Conservation (phyloP, 2,888 invertebrate genomes). For the Schizaphis graminum region DNA sequence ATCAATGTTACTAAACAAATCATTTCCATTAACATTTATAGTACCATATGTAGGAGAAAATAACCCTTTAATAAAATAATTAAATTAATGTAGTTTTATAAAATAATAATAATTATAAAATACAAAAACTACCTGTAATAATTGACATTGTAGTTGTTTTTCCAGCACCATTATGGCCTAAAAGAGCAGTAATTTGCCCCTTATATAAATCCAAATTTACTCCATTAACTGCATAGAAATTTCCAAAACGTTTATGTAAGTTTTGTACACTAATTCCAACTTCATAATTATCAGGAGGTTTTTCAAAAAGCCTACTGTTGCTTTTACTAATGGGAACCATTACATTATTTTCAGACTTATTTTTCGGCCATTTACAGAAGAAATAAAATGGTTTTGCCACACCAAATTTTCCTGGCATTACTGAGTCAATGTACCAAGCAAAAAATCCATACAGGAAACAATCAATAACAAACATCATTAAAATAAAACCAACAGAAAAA, state of each 20-base stretch:
- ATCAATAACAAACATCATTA: constrained; percentile 72
- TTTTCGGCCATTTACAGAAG: constrained; percentile 36
- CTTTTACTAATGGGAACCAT: not conserved
- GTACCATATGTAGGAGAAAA: constrained; percentile 52
- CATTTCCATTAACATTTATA: constrained; percentile 79
- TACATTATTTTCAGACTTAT: not conserved
- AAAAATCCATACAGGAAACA: constrained; percentile 74
- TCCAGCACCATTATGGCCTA: constrained; percentile 91
- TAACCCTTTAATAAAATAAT: constrained; percentile 49
- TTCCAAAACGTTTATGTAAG: constrained; percentile 69
- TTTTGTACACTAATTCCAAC: constrained; percentile 71
- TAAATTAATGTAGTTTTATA: constrained; percentile 70
- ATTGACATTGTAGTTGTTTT: constrained; percentile 86
- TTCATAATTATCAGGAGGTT: constrained; percentile 69
- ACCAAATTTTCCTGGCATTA: constrained; percentile 80
- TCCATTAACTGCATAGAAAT: constrained; percentile 76
- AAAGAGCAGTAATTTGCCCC: constrained; percentile 86
- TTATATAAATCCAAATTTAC: constrained; percentile 82
- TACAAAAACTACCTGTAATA: constrained; percentile 75
- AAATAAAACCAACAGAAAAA: constrained; percentile 46
- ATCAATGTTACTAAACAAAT: constrained; percentile 78
- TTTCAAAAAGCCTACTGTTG: constrained; percentile 63
- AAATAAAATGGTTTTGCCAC: constrained; percentile 73
- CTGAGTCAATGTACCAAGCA: constrained; percentile 77
- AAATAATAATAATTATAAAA: constrained; percentile 77